phyloP scores from a whole-genome alignment of 2,888 invertebrate genomes.

The Teinopalpus imperialis region DNA sequence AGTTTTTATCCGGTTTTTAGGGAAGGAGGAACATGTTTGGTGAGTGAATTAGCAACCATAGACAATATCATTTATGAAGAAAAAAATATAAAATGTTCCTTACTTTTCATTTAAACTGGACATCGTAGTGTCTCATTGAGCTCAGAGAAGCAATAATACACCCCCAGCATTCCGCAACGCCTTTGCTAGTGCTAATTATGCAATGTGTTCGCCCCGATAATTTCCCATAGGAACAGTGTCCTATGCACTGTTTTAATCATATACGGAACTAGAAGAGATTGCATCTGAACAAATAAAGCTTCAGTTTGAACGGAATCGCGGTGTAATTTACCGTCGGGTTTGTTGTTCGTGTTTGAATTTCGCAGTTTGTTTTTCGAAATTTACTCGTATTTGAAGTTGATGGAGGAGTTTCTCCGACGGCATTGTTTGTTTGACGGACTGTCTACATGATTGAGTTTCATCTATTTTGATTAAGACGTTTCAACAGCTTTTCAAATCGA shows the following conservation, averaged over 20 bases:
- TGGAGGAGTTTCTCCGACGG: conserved; percentile 23
- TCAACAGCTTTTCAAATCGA: too few species aligned
- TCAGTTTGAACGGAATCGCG: conserved; percentile 54
- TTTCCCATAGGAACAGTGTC: conserved; percentile 73
- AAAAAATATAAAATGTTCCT: neutral
- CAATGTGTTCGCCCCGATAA: conserved; percentile 71
- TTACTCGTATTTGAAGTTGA: conserved; percentile 32
- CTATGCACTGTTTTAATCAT: conserved; percentile 78
- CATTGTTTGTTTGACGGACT: conserved; percentile 24
- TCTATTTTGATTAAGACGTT: conserved; percentile 17
- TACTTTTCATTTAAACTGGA: neutral
- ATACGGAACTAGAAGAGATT: conserved; percentile 71
- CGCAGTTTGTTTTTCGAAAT: conserved; percentile 56
- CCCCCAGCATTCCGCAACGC: conserved; percentile 43
- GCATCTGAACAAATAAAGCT: conserved; percentile 73
- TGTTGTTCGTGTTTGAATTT: conserved; percentile 55
- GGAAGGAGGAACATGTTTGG: too few species aligned
- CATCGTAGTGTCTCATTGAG: conserved; percentile 3
- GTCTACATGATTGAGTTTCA: conserved; percentile 24
- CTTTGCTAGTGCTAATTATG: conserved; percentile 76
- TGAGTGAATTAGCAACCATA: too few species aligned
- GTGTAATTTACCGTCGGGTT: conserved; percentile 69
- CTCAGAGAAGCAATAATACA: conserved; percentile 39
- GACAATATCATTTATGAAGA: too few species aligned
- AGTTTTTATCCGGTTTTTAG: too few species aligned